Conservation (phyloP, 1,140 invertebrate genomes). For the Neodiprion fabricii region DNA sequence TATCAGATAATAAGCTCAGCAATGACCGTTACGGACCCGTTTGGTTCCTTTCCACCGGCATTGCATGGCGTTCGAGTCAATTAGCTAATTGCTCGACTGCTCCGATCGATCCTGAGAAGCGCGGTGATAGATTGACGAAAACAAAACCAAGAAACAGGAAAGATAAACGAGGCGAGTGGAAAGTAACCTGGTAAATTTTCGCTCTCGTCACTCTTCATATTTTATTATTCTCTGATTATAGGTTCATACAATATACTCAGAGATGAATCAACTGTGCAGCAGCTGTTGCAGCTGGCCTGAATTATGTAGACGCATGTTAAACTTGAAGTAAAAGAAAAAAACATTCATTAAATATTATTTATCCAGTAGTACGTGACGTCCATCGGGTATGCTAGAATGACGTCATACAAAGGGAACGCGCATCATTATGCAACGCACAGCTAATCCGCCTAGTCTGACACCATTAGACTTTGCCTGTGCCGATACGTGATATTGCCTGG, state of each 20-base stretch:
- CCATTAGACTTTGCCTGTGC: too few species aligned
- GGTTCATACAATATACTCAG: too few species aligned
- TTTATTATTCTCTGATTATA: too few species aligned
- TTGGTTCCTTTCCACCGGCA: not conserved
- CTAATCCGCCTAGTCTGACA: too few species aligned
- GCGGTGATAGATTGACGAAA: too few species aligned
- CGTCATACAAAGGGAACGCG: not conserved
- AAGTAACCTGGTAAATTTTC: too few species aligned
- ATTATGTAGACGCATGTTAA: not conserved
- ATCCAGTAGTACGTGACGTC: not conserved
- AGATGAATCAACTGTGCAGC: too few species aligned
- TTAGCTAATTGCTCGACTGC: not conserved
- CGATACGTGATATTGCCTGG: too few species aligned
- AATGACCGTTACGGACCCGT: not conserved
- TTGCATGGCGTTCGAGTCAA: not conserved
- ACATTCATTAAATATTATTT: not conserved
- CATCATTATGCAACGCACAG: conserved; percentile 3
- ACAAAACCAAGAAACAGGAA: too few species aligned
- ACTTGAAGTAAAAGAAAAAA: not conserved
- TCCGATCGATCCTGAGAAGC: not conserved
- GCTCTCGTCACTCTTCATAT: too few species aligned
- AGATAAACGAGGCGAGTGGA: too few species aligned
- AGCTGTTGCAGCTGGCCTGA: too few species aligned
- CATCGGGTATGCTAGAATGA: not conserved
- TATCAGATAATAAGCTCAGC: not conserved